Evolutionary conservation across 2,797 vertebrate species (phyloP).

Genomic region (Tarsius wallacei): DNA sequence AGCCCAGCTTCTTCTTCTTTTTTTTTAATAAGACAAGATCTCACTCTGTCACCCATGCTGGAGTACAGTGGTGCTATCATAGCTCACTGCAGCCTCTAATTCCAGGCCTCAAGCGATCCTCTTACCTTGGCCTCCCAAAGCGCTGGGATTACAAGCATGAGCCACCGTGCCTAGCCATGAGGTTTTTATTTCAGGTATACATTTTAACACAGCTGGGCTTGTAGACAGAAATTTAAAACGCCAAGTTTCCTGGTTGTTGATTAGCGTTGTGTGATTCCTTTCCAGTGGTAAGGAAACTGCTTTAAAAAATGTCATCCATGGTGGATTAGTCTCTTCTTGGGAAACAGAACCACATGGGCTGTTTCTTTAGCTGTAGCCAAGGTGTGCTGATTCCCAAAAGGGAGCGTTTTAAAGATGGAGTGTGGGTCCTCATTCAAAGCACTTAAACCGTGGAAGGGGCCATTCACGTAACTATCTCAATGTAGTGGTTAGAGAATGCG

Average conservation of each 20-base stretch:
- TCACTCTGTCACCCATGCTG: too few relatives aligned
- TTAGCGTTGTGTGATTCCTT: slow-evolving; percentile 26
- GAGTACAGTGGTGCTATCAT: too few relatives aligned
- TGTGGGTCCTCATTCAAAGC: neutral
- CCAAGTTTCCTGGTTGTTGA: neutral
- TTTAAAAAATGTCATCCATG: neutral
- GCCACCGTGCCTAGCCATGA: too few relatives aligned
- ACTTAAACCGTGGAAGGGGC: neutral
- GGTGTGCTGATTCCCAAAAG: slow-evolving; percentile 19
- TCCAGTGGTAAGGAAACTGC: neutral
- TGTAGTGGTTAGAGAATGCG: neutral
- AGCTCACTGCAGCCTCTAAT: too few relatives aligned
- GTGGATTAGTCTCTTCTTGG: slow-evolving; percentile 16
- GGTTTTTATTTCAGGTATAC: neutral
- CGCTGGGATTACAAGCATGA: too few relatives aligned
- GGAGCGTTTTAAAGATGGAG: neutral
- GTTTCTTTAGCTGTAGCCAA: slow-evolving; percentile 63
- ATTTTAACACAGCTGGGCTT: neutral
- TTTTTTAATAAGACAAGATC: too few relatives aligned
- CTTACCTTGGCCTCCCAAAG: too few relatives aligned
- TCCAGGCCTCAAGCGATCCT: too few relatives aligned
- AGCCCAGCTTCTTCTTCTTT: too few relatives aligned
- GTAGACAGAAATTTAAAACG: neutral
- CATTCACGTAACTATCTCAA: neutral
- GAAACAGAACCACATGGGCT: slow-evolving; percentile 11